phyloP scores from a whole-genome alignment of 2,888 invertebrate genomes.

The Serrognathus titanus region DNA sequence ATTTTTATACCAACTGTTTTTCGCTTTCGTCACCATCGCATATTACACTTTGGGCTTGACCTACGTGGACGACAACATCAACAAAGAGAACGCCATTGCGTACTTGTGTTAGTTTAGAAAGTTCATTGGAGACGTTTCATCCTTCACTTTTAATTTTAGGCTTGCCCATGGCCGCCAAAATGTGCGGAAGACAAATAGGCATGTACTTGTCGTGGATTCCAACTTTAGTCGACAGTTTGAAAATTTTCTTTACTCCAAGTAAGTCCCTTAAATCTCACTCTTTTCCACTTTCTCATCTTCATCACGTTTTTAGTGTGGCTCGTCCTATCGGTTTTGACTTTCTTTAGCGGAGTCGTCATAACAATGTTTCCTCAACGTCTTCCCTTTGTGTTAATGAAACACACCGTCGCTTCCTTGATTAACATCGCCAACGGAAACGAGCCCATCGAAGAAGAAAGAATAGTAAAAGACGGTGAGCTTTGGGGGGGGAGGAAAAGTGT shows the following conservation, averaged over 20 bases:
- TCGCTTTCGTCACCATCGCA: constrained; percentile 51
- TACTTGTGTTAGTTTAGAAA: constrained; percentile 43
- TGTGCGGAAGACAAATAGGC: constrained; percentile 40
- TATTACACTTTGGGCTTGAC: constrained; percentile 57
- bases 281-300: not conserved
- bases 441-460: constrained; percentile 16
- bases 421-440: constrained; percentile 44
- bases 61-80: constrained; percentile 61
- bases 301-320: constrained; percentile 50
- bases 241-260: constrained; percentile 35
- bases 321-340: constrained; percentile 48
- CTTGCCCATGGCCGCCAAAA: constrained; percentile 31
- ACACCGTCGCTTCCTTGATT: constrained; percentile 56
- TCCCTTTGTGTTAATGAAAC: constrained; percentile 53
- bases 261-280: not conserved
- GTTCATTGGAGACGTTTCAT: not conserved
- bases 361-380: constrained; percentile 57
- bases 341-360: constrained; percentile 51
- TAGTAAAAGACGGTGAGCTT: constrained; percentile 24
- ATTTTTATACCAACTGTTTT: constrained; percentile 50
- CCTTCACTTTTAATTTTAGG: constrained; percentile 33
- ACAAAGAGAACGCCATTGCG: constrained; percentile 51
- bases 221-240: constrained; percentile 20
- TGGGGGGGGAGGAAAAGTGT: not conserved
- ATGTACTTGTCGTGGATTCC: constrained; percentile 39